phyloP scores from a whole-genome alignment of 2,888 invertebrate species.

The Serripes groenlandicus region DNA sequence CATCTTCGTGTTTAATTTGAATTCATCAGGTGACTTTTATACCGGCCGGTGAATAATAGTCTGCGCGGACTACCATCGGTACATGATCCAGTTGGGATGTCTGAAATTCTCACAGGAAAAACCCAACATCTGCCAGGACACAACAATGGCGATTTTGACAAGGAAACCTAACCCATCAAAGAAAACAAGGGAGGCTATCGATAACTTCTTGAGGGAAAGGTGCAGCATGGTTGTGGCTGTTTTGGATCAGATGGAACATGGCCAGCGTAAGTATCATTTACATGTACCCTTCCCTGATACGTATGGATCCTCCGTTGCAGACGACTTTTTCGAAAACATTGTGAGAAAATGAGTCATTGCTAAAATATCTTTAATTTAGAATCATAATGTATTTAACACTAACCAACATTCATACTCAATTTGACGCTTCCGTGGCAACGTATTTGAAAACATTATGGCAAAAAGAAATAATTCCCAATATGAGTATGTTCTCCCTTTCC shows the following conservation, averaged over 20 bases:
- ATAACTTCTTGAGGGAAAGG: not conserved
- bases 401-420: too few species aligned
- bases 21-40: slow-evolving; percentile 1
- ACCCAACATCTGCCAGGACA: not conserved
- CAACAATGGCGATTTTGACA: not conserved
- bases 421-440: too few species aligned
- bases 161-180: not conserved
- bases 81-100: not conserved
- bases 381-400: too few species aligned
- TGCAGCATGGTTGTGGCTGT: not conserved
- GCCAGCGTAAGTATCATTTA: not conserved
- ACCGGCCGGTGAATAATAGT: not conserved
- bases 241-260: not conserved
- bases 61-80: not conserved
- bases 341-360: too few species aligned
- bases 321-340: too few species aligned
- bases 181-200: not conserved
- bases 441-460: too few species aligned
- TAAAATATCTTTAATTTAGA: too few species aligned
- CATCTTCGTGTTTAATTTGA: too few species aligned
- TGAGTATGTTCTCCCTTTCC: not conserved
- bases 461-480: too few species aligned
- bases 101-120: not conserved
- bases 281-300: too few species aligned
- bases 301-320: too few species aligned